Conservation (phyloP, 2,888 invertebrate genomes). For the Ormyrus labotus region DNA sequence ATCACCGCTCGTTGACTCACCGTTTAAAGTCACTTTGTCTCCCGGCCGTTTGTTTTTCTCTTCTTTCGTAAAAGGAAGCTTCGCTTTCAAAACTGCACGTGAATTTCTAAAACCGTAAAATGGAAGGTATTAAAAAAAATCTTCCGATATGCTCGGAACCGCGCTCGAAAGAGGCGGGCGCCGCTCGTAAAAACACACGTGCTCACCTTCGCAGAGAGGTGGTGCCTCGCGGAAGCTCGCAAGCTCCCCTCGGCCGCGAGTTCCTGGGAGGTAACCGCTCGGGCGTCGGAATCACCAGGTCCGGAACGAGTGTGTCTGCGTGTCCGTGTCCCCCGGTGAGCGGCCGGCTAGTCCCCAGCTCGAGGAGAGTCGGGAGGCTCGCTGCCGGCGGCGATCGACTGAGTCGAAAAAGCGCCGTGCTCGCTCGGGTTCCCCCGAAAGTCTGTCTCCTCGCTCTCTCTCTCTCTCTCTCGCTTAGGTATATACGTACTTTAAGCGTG, state of each 20-base stretch:
- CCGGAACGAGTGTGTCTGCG: not conserved
- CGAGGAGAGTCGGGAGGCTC: not conserved
- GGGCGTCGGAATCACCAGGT: constrained; percentile 72
- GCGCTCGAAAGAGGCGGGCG: no score
- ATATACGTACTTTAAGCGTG: constrained; percentile 9
- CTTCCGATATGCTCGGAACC: no score
- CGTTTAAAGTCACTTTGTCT: constrained; percentile 1
- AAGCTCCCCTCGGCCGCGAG: no score
- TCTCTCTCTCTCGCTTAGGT: constrained; percentile 22
- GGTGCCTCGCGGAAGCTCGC: no score
- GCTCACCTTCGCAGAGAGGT: no score
- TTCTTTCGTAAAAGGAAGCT: not conserved
- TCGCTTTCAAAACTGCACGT: not conserved
- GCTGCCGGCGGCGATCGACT: constrained; percentile 47
- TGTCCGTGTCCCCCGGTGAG: no score
- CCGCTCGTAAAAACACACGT: no score
- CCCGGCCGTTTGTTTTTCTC: not conserved
- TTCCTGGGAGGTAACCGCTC: constrained; percentile 50
- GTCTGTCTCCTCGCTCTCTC: constrained; percentile 13
- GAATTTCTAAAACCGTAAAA: not conserved
- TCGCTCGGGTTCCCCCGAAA: constrained; percentile 37
- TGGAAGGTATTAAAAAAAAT: not conserved
- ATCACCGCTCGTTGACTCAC: constrained; percentile 29
- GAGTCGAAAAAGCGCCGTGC: constrained; percentile 43
- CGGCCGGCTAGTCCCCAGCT: no score